Evolutionary conservation across 2,888 invertebrate species (phyloP), one percentile per base, ranked within the genome.

Genomic region (Pseudococcus viburni): DNA sequence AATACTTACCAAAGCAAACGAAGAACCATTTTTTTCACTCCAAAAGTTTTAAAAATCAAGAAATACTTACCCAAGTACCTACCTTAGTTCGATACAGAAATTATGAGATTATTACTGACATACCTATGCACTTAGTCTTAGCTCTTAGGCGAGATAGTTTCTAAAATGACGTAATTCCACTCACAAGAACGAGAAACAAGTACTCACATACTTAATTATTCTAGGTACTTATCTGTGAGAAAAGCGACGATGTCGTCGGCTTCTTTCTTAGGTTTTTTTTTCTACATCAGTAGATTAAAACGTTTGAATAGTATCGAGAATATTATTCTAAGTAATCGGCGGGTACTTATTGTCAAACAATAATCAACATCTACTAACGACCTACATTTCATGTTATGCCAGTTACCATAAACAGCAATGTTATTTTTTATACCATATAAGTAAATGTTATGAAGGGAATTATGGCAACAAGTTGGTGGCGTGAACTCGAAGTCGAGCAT

Each of bases 381-480:
- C 80, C 80, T 83, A 83, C n/a, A 83, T 83, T 83, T 83, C 19
- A 83, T 22, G 46, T 46, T 46, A 42, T 19, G n/a, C 19, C 19
- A 83, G 80, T 83, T 83, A 83, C 80, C 46, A 83, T 83, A 83
- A 33, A 83, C 46, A 83, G 80, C n/a, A 4, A 83, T 46, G 80
- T 46, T 83, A 83, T 83, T 83, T 83, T 42, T 83, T 42, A 42
- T 83, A 83, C 80, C 80, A 46, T 83, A 83, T 83, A 83, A 83
- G 80, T 83, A 42, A 83, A 83, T 46, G 46, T 83, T 83, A 83
- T 26, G 46, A 46, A 83, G 42, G 46, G 46, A 83, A 19, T 80
- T 22, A 19, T 22, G 7, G 19, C 22, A 64, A 64, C 64, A 22
- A 73, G 33, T 39, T 17, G 0, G 4, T 17, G 15, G 33, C 15